A percentile compares a stretch with the other conserved stretches of the same genome.
Evolutionary conservation across 2,113 vertebrate species (phyloP).

Genomic region (Platysteira castanea): DNA sequence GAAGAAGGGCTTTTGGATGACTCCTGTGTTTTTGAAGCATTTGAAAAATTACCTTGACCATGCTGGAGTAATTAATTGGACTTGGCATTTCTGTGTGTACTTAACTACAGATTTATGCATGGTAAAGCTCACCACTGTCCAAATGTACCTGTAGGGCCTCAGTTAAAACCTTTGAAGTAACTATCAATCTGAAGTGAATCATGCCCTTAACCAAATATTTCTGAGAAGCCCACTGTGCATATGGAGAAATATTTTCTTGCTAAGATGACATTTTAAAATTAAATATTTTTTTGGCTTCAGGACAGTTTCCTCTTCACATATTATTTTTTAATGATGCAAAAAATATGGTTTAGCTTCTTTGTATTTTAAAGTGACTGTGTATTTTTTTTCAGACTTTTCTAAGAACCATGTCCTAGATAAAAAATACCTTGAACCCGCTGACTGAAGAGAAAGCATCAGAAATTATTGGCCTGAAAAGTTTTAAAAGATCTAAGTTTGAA

Average conservation of each 20-base stretch:
- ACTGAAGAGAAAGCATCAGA: background rate
- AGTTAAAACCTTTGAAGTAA: slow-evolving; percentile 35
- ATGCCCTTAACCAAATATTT: slow-evolving; percentile 41
- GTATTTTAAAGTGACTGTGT: background rate
- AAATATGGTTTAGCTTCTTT: background rate
- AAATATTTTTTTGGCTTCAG: background rate
- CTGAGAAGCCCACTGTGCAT: background rate
- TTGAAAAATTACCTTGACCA: background rate
- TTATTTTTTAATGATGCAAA: background rate
- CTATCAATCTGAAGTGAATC: slow-evolving; percentile 13
- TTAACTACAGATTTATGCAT: slow-evolving; percentile 14
- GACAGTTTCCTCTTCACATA: background rate
- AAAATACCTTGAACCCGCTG: background rate
- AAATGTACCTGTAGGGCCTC: slow-evolving; percentile 28
- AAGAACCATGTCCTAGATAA: background rate
- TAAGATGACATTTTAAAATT: slow-evolving; percentile 21
- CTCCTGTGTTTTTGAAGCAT: background rate
- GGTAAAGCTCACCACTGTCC: slow-evolving; percentile 19
- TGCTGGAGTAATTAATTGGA: background rate
- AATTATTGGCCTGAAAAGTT: background rate
- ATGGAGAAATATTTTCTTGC: slow-evolving; percentile 2
- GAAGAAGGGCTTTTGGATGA: background rate
- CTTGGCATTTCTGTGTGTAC: background rate
- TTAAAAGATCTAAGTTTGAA: background rate
- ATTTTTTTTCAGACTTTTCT: background rate